Base-by-base conservation (phyloP, 2,113 vertebrate species). In the Ptilonorhynchus violaceus region DNA sequence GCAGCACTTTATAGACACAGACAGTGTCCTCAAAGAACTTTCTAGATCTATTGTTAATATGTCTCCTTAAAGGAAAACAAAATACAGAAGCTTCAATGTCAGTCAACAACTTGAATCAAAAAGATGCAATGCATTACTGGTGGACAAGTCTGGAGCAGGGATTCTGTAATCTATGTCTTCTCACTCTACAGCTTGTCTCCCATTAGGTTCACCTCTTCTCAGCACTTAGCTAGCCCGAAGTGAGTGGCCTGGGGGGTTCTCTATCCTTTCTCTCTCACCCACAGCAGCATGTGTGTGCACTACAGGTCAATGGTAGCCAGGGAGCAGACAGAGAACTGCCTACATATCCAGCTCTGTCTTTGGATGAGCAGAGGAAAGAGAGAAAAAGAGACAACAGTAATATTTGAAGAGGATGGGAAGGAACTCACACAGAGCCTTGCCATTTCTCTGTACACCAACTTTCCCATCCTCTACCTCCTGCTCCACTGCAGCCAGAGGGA, bases 401-500 rank as follows among this genome's bases (percentile, higher is more conserved):
- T 27, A 63, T 44, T 39, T 60, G 44, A 73, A 69, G 33, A 77
- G 24, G 55, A 67, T 31, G 44, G 35, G 37, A 81, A 81, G 53
- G 46, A 70, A 55, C 49, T 72, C 47, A 63, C 22, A 20, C 3
- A 1, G 37, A 66, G 31, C 49, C 24, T 89, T 66, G 47, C 49
- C 4, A 2, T 85, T 60, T 81, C 79, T 79, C 62, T 70, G 20
- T 20, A 33, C 13, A 3, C 22, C 10, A 31, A 46, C 80, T 81
- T 86, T 63, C 68, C 55, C 42, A 58, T 58, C 47, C 39, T 69
- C 63, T 94, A 84, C 49, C 44, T 88, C 47, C 62, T 68, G 72
- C 68, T 83, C 68, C 79, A 33, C n/a, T 88, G 83, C 59, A 89
- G 72, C 92, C 84, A 74, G 62, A 84, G 92, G 92, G 88, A 81